Conservation (phyloP, 37 sponge, comb jelly and placozoan genomes). For the Cladorhizidae sp. region DNA sequence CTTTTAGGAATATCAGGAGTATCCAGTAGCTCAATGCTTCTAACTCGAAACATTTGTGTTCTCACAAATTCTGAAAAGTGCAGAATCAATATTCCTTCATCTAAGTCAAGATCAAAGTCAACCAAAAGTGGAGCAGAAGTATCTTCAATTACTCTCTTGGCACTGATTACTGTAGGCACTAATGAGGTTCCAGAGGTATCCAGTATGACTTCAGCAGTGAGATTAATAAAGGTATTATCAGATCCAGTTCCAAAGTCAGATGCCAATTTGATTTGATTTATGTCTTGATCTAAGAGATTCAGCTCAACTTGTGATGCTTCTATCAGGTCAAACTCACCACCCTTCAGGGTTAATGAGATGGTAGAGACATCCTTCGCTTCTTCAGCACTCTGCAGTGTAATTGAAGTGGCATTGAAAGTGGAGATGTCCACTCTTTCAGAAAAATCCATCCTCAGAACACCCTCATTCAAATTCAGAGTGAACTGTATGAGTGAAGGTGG, state of each 20-base stretch:
- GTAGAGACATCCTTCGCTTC: conserved; percentile 14
- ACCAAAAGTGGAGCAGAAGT: conserved; percentile 65
- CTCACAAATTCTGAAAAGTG: conserved; percentile 78
- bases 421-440: conserved; percentile 56
- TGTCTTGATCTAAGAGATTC: conserved; percentile 24
- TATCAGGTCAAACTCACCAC: conserved; percentile 11
- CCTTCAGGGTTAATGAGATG: conserved; percentile 7
- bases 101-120: conserved; percentile 75
- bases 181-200: conserved; percentile 59
- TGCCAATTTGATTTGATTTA: conserved; percentile 69
- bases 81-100: conserved; percentile 63
- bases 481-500: conserved; percentile 78
- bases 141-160: conserved; percentile 51
- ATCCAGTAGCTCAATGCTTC: conserved; percentile 37
- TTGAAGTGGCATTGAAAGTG: conserved; percentile 49
- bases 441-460: conserved; percentile 58
- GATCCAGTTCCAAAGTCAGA: conserved; percentile 37
- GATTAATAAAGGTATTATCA: conserved; percentile 65
- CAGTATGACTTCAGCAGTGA: conserved; percentile 34
- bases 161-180: conserved; percentile 57
- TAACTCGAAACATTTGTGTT: conserved; percentile 23
- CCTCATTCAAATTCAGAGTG: conserved; percentile 75
- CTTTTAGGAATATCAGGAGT: neutral
- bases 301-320: conserved; percentile 47
- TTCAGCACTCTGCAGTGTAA: conserved; percentile 70